Evolutionary conservation across 1,140 invertebrate genomes (phyloP), one percentile per base, ranked within the genome.

Genomic region (Leptinotarsa texana): DNA sequence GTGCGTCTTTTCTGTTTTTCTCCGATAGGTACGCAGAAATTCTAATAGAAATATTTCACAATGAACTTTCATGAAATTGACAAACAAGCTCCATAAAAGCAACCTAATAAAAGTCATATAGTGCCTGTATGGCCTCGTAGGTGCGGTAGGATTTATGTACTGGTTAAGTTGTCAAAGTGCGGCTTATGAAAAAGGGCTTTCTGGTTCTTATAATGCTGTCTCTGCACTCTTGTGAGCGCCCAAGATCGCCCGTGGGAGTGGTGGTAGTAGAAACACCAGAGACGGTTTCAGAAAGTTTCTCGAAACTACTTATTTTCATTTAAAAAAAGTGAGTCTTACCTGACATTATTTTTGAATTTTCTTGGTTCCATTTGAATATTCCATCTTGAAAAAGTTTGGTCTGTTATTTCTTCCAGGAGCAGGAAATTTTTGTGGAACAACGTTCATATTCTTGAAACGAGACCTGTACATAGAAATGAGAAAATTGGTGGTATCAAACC

Each of bases 171-270:
- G 65, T 67, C 24, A 27, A 42, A 17, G 62, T 63, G 51, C 51
- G 51, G 51, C 51, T 57, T 13, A 67, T 21, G 13, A 27, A 71
- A 76, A 76, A 76, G 75, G 75, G 71, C 71, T 73, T 63, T 71
- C 62, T 49, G 66, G 75, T 66, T 61, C 73, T 73, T 76, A 76
- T 73, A 76, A 73, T 68, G 73, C 65, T 63, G 72, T 65, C 72
- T 71, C 51, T 51, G 75, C 73, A 72, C 74, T 68, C 66, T 74
- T 67, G 69, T 63, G 63, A 62, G 18, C 61, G 17, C 61, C 27
- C 22, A n/a, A 63, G 72, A 63, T 21, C 65, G 68, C 68, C 61
- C 70, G 75, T 76, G 75, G 75, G 75, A 76, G 75, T 74, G 42
- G 74, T 67, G 24, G 65, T 8, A 17, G 18, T 67, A 13, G 22